Percentiles rank a stretch among this genome's conserved stretches.
Evolutionary conservation across 2,797 vertebrate genomes (phyloP).

Genomic region (Streptopelia turtur): DNA sequence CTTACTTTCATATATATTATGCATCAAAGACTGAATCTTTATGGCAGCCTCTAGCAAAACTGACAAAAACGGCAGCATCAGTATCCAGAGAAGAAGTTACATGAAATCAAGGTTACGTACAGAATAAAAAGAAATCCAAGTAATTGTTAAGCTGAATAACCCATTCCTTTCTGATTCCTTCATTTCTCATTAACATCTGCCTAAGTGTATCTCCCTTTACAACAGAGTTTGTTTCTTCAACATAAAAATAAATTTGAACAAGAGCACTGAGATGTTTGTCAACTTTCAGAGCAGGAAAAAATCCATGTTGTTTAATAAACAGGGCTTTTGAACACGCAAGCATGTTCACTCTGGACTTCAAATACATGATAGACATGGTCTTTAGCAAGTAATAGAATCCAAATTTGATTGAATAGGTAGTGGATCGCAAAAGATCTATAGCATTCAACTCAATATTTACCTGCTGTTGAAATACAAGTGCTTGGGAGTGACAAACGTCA

Average conservation of each 20-base stretch:
- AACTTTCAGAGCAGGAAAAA: not conserved
- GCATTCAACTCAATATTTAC: not conserved
- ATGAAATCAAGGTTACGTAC: not conserved
- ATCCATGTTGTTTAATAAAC: not conserved
- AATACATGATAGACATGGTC: not conserved
- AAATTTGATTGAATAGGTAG: not conserved
- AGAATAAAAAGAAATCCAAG: not conserved
- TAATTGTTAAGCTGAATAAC: not conserved
- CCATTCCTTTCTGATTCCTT: not conserved
- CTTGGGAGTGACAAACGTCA: constrained; percentile 7
- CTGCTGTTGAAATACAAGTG: not conserved
- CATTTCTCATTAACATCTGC: not conserved
- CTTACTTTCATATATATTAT: not conserved
- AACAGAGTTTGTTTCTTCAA: not conserved
- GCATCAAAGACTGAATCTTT: not conserved
- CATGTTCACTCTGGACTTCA: not conserved
- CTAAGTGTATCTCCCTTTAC: not conserved
- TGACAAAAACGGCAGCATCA: not conserved
- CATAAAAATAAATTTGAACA: not conserved
- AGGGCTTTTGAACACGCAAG: not conserved
- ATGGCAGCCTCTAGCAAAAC: not conserved
- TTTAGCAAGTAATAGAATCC: not conserved
- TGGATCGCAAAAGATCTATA: not conserved
- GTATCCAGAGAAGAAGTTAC: not conserved
- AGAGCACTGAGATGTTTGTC: not conserved